Base-by-base conservation (phyloP, 2,113 vertebrate species). In the Cyphomyrus discorhynchus region DNA sequence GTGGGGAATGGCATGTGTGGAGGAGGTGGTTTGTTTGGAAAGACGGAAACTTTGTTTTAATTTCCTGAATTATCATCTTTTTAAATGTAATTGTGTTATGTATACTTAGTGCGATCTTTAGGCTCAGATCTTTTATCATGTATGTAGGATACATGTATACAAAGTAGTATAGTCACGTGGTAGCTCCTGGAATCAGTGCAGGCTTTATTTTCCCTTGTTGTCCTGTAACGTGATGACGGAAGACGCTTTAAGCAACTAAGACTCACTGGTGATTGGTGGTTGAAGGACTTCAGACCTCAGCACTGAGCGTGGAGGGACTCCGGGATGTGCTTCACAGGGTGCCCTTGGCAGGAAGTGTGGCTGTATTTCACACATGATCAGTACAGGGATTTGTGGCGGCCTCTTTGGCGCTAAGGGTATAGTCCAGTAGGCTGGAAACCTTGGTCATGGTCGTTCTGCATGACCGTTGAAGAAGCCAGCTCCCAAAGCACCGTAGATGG, bases 331-430 rank as follows among this genome's bases (percentile, higher is more conserved):
- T 47, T 21, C 66, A 7, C 91, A 88, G 90, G 90, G 70, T 49
- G 56, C 52, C n/a, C 91, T 88, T 42, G 21, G 35, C n/a, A 88
- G 90, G 17, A 87, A 19, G 91, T 89, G 47, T 91, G 52, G 92
- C 91, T 92, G 92, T 89, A 91, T 91, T 88, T 87, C 91, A 92
- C 90, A 89, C 49, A 74, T 88, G 92, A 86, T 89, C 89, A 89
- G 46, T 49, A 86, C 49, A 52, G 84, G 45, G 47, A 24, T 86
- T 47, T 46, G 9, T 47, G 45, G 46, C 8, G 39, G 39, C 77
- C 39, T 45, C 5, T 82, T 66, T 66, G 58, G 24, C 1, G 10
- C 9, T 66, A 27, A 66, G 62, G 62, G 62, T 31, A 66, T 27
- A 27, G 62, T 66, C 62, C 62, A 31, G n/a, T 70, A 70, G 62